Evolutionary conservation across 1,140 invertebrate species (phyloP), one percentile per base, ranked within the genome.

Genomic region (Leguminivora glycinivorella): DNA sequence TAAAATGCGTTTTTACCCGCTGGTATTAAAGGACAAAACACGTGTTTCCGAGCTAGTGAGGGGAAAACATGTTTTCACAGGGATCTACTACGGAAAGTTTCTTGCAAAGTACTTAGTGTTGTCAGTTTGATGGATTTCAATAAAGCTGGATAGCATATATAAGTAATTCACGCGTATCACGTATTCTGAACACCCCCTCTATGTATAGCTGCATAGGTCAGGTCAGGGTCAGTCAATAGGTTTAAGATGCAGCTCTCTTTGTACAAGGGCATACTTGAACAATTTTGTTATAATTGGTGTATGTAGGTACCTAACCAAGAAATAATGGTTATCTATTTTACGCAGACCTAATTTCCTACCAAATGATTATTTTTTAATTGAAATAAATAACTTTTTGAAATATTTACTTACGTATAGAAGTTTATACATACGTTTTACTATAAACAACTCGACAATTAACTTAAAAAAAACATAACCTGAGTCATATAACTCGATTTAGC

Each of bases 141-240:
- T 47, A 19, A 7, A 17, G 43, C 19, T 22, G 19, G 2, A 22
- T 5, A 52, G 47, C 4, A 52, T 52, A 52, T 19, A 52, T 52
- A 47, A 47, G 47, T 22, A n/a, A 52, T 52, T 52, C 47, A 19
- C 19, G 19, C 19, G 22, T 52, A 22, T 52, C 19, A 52, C 6
- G n/a, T 52, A 52, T 22, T 19, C 19, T 52, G 47, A 22, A 52
- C 47, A 22, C 47, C 47, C 47, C 47, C 19, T 52, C 19, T 22
- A 22, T 52, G 19, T 52, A 22, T 52, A 52, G 22, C 38, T 56
- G 34, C 26, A 66, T 40, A 67, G 71, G 71, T 69, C 70, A 68
- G 71, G 70, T 72, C 71, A 75, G 56, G 74, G 74, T 69, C 67
- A 40, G 14, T 26, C 26, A 26, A 67, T 67, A 31, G 58, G 66